These are phyloP conservation scores for Cactoblastis cactorum DNA, from an alignment of 2,888 invertebrate genomes.

Conservation along the genomic window DNA sequence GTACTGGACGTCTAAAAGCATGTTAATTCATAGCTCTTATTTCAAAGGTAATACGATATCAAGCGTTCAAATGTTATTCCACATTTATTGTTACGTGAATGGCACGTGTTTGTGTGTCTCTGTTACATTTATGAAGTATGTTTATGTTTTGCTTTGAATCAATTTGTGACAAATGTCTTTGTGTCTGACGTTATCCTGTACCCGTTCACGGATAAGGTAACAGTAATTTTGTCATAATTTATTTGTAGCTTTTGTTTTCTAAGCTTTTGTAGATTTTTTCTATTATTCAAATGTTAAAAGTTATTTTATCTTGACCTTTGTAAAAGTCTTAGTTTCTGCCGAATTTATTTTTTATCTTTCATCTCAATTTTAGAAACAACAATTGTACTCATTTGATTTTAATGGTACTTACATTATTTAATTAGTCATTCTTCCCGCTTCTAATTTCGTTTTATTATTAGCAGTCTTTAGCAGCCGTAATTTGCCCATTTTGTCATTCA, in stretches of 20 bases:
- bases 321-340: not conserved
- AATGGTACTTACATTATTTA: not conserved
- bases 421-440: not conserved
- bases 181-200: not conserved
- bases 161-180: not conserved
- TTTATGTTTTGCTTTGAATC: not conserved
- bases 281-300: not conserved
- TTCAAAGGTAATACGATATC: not conserved
- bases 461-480: no score
- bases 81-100: conserved; percentile 1
- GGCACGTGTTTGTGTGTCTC: not conserved
- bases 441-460: no score
- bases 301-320: not conserved
- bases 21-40: not conserved
- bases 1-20: not conserved
- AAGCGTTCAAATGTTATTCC: not conserved
- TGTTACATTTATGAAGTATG: not conserved
- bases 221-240: not conserved
- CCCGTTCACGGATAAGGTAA: not conserved
- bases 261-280: not conserved
- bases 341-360: not conserved
- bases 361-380: not conserved
- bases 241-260: not conserved
- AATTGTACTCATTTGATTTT: not conserved
- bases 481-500: no score